Percentiles rank a stretch among this genome's conserved stretches.
Conservation (phyloP, 2,888 invertebrate species). For the Perdita meconis region DNA sequence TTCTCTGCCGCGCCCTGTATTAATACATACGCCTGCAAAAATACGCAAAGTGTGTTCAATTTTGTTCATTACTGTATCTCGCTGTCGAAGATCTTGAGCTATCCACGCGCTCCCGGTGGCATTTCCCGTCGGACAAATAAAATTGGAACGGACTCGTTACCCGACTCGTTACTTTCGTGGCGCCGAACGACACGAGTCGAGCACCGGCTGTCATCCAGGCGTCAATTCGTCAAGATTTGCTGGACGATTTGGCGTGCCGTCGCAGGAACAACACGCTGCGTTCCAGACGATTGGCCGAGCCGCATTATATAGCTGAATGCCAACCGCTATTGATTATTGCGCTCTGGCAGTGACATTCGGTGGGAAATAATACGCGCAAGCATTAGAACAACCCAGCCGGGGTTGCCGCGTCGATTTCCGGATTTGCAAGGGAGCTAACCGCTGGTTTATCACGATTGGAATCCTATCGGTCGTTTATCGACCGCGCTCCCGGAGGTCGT, state of each 20-base stretch:
- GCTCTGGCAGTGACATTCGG: constrained; percentile 54
- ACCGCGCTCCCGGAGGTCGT: constrained; percentile 14
- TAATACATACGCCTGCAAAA: no score
- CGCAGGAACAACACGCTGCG: constrained; percentile 34
- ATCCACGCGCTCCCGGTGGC: background rate
- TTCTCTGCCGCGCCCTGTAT: no score
- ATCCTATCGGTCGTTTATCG: constrained; percentile 39
- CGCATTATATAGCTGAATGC: constrained; percentile 26
- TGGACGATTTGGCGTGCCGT: constrained; percentile 42
- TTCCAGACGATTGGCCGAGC: constrained; percentile 47
- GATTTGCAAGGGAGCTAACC: constrained; percentile 60
- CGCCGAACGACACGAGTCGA: constrained; percentile 9
- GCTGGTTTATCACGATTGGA: constrained; percentile 26
- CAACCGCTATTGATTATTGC: constrained; percentile 66
- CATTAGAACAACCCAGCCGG: constrained; percentile 46
- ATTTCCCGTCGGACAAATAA: background rate
- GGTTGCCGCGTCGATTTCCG: constrained; percentile 60
- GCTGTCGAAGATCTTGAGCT: background rate
- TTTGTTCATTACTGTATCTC: no score
- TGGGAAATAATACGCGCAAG: constrained; percentile 59
- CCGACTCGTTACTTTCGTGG: background rate
- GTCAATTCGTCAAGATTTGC: constrained; percentile 52
- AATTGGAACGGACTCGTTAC: background rate
- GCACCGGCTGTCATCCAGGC: constrained; percentile 22
- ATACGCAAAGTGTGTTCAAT: no score